Percentiles rank a stretch among this genome's conserved stretches.
Conservation (phyloP, 2,113 vertebrate species). For the Trogon surrucura region DNA sequence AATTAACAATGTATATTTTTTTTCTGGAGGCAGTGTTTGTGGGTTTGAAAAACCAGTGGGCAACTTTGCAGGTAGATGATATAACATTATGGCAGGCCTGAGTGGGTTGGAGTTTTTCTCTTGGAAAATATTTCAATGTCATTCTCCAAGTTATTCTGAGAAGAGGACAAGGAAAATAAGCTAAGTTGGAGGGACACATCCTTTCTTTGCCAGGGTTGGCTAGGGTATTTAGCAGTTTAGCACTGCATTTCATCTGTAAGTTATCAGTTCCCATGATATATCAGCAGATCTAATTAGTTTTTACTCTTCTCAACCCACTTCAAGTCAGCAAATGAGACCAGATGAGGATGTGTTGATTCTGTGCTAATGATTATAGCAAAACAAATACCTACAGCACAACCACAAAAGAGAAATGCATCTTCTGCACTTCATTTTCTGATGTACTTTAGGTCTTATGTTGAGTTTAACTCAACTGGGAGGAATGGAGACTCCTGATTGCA, state of each 20-base stretch:
- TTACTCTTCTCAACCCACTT: not conserved
- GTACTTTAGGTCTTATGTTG: not conserved
- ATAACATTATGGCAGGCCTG: not conserved
- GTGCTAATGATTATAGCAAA: not conserved
- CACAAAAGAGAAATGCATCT: not conserved
- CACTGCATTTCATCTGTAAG: not conserved
- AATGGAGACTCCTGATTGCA: not conserved
- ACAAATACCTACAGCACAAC: not conserved
- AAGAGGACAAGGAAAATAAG: not conserved
- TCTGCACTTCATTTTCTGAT: not conserved
- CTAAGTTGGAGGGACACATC: not conserved
- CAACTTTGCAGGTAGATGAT: not conserved
- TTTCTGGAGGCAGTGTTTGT: not conserved
- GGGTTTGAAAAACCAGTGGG: not conserved
- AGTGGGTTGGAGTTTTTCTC: conserved; percentile 17
- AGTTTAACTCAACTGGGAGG: not conserved
- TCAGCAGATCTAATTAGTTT: not conserved
- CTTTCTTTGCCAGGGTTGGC: not conserved
- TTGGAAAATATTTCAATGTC: not conserved
- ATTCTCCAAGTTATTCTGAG: conserved; percentile 32
- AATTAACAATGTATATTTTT: not conserved
- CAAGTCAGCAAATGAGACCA: not conserved
- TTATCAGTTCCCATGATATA: not conserved
- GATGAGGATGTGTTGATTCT: not conserved
- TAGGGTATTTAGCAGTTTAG: not conserved